phyloP scores from a whole-genome alignment of 2,113 vertebrate genomes.

The Sisor rabdophorus region DNA sequence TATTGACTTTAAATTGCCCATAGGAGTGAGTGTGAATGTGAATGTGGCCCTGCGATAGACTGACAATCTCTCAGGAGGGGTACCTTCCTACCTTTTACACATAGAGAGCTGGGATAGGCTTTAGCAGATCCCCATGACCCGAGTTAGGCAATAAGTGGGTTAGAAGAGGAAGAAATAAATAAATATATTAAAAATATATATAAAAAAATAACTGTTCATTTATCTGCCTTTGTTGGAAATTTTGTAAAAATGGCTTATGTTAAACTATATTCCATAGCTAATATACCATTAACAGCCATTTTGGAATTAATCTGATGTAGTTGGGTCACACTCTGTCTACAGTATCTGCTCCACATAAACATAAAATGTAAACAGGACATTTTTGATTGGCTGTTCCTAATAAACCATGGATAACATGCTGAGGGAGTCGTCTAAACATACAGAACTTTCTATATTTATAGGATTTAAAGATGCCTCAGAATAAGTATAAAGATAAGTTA shows the following conservation, averaged over 20 bases:
- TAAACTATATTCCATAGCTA: background rate
- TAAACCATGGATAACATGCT: conserved; percentile 4
- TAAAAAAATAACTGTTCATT: background rate
- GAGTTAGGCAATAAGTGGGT: no score
- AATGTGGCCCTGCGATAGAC: no score
- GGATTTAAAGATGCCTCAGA: background rate
- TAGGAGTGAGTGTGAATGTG: no score
- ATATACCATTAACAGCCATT: background rate
- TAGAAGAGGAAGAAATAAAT: no score
- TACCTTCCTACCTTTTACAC: no score
- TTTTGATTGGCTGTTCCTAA: conserved; percentile 3
- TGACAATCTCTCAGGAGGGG: no score
- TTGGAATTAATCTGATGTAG: background rate
- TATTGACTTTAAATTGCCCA: no score
- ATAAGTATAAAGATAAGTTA: background rate
- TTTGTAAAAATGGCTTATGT: no score
- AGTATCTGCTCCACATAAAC: background rate
- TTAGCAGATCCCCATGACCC: no score
- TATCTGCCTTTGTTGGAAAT: background rate
- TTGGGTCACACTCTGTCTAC: background rate
- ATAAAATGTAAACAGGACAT: conserved; percentile 3
- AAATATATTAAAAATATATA: background rate
- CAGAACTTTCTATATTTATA: background rate
- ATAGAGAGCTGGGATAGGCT: no score
- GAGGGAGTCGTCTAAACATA: background rate